Conservation (phyloP, 2,888 invertebrate species). For the Acanthococcus lagerstroemiae region DNA sequence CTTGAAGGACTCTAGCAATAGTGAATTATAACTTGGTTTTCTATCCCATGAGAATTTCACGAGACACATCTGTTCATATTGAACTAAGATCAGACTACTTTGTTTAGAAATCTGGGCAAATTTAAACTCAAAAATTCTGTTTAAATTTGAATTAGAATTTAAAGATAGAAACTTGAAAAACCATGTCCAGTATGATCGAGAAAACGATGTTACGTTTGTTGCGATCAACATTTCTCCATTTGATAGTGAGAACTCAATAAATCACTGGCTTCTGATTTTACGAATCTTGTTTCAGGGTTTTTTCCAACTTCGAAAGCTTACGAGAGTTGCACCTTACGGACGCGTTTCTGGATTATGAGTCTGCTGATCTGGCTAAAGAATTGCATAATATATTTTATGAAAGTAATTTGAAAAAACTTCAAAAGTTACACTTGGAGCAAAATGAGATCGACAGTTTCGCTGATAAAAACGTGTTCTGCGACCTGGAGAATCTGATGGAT, state of each 20-base stretch:
- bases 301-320: conserved; percentile 60
- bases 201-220: too few species aligned
- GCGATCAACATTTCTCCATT: neutral
- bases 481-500: conserved; percentile 54
- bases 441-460: conserved; percentile 60
- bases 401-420: conserved; percentile 53
- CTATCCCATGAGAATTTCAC: too few species aligned
- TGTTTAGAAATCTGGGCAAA: too few species aligned
- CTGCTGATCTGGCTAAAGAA: conserved; percentile 52
- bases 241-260: neutral
- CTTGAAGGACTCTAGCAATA: too few species aligned
- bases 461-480: conserved; percentile 58
- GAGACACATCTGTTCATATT: too few species aligned
- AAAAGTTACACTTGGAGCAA: conserved; percentile 63
- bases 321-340: conserved; percentile 60
- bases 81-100: too few species aligned
- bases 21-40: too few species aligned
- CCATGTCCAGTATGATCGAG: too few species aligned
- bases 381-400: conserved; percentile 62
- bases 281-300: conserved; percentile 46
- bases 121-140: too few species aligned
- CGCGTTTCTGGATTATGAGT: conserved; percentile 58
- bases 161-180: too few species aligned
- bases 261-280: neutral
- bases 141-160: too few species aligned